Conservation (phyloP, 23 tunicate species). For the Trididemnum miniatum region DNA sequence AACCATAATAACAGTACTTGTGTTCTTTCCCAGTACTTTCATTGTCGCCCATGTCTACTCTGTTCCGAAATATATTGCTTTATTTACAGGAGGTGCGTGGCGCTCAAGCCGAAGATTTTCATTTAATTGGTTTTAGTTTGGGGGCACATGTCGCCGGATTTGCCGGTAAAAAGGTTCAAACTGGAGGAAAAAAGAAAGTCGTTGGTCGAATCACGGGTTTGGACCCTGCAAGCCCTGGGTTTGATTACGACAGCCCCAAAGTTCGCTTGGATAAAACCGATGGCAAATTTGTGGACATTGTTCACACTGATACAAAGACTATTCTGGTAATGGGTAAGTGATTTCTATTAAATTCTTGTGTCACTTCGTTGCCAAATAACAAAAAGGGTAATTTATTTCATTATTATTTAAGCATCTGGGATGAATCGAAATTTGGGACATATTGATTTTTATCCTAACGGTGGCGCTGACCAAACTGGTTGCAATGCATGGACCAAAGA, state of each 20-base stretch:
- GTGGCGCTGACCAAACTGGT: conserved; percentile 84
- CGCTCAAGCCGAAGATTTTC: conserved; percentile 63
- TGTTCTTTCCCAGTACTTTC: too few relatives aligned
- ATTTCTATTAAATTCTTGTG: too few relatives aligned
- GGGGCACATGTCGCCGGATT: conserved; percentile 99
- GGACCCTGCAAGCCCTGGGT: conserved; percentile 92
- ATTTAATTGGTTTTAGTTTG: conserved; percentile 89
- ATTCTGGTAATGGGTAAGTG: conserved; percentile 66
- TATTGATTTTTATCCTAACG: conserved; percentile 88
- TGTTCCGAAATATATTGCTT: too few relatives aligned
- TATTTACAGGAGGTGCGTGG: conserved; percentile 42
- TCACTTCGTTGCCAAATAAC: too few relatives aligned
- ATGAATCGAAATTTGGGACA: conserved; percentile 85
- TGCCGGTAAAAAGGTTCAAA: conserved; percentile 76
- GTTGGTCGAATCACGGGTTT: conserved; percentile 88
- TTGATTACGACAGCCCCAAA: conserved; percentile 61
- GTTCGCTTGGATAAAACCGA: conserved; percentile 82
- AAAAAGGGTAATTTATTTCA: too few relatives aligned
- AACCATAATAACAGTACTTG: too few relatives aligned
- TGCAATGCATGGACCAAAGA: conserved; percentile 54
- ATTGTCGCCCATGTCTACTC: too few relatives aligned
- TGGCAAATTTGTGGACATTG: conserved; percentile 83
- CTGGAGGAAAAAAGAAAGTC: conserved; percentile 14
- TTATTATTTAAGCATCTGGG: conserved; percentile 62
- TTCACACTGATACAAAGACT: conserved; percentile 89